These are phyloP conservation scores for Xylocampa areola DNA, from an alignment of 2,888 invertebrate species.

Conservation along the genomic window DNA sequence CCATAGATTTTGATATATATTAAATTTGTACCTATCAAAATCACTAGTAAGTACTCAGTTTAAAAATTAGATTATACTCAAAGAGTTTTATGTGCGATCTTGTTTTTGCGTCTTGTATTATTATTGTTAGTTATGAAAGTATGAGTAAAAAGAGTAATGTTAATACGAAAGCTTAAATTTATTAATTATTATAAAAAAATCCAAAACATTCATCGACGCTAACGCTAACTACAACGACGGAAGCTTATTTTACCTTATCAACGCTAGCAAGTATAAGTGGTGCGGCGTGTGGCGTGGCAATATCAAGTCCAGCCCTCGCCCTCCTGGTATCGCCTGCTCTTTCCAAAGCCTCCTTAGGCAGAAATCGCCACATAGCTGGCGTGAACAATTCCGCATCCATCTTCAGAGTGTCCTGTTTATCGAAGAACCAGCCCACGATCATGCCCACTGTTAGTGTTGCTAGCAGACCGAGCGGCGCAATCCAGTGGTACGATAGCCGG, in stretches of 20 bases:
- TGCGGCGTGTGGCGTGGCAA: conserved; percentile 65
- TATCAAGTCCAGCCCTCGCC: conserved; percentile 57
- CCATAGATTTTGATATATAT: no score
- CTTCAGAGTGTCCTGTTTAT: conserved; percentile 64
- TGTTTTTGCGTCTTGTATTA: no score
- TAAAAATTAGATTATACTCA: no score
- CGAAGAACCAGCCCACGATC: conserved; percentile 86
- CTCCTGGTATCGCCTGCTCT: conserved; percentile 62
- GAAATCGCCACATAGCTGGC: conserved; percentile 75
- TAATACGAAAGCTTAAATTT: no score
- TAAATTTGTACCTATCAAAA: no score
- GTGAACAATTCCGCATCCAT: conserved; percentile 83
- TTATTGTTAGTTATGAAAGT: no score
- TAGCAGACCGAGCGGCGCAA: conserved; percentile 92
- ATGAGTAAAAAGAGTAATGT: no score
- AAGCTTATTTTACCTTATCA: conserved; percentile 62
- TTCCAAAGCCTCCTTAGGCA: conserved; percentile 73
- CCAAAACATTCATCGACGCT: no score
- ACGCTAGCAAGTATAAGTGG: conserved; percentile 74
- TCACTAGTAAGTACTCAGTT: no score
- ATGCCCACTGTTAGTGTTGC: conserved; percentile 92
- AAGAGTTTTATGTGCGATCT: no score
- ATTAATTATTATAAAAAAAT: no score
- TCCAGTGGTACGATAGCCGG: conserved; percentile 95
- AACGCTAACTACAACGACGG: neutral